These are phyloP conservation scores for Scaptomyza hsui DNA, from an alignment of 1,140 invertebrate genomes.

Conservation along the genomic window DNA sequence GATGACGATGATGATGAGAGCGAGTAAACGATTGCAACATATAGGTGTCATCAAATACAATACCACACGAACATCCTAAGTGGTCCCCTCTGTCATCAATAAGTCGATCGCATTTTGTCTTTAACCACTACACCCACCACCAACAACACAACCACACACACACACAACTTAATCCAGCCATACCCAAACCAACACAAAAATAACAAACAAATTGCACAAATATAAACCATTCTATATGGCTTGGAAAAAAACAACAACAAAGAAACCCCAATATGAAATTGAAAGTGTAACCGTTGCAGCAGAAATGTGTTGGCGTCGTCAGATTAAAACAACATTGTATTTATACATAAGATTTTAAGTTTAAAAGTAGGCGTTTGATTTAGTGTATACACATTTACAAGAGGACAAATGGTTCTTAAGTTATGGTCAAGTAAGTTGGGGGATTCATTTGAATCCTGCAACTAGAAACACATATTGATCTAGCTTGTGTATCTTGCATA, in stretches of 20 bases:
- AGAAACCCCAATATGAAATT: constrained; percentile 5
- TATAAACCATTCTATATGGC: constrained; percentile 17
- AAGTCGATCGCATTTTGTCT: constrained; percentile 35
- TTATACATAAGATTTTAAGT: constrained; percentile 79
- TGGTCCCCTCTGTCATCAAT: constrained; percentile 32
- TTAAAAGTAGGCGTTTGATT: constrained; percentile 74
- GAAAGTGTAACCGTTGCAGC: neutral
- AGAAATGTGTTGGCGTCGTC: constrained; percentile 12
- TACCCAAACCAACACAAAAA: constrained; percentile 3
- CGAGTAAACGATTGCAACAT: constrained; percentile 54
- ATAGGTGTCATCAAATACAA: constrained; percentile 27
- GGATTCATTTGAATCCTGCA: constrained; percentile 6
- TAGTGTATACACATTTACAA: constrained; percentile 57
- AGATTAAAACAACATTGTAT: constrained; percentile 65
- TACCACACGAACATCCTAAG: constrained; percentile 23
- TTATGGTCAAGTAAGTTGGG: constrained; percentile 1
- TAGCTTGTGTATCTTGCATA: constrained; percentile 56
- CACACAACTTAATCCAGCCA: constrained; percentile 9
- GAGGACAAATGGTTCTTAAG: constrained; percentile 42
- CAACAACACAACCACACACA: neutral
- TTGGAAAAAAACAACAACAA: constrained; percentile 10
- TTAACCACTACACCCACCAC: constrained; percentile 4
- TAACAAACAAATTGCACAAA: constrained; percentile 8
- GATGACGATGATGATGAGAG: constrained; percentile 83
- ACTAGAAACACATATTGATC: constrained; percentile 14